Conservation (phyloP, 2,113 vertebrate genomes). For the Strix uralensis region DNA sequence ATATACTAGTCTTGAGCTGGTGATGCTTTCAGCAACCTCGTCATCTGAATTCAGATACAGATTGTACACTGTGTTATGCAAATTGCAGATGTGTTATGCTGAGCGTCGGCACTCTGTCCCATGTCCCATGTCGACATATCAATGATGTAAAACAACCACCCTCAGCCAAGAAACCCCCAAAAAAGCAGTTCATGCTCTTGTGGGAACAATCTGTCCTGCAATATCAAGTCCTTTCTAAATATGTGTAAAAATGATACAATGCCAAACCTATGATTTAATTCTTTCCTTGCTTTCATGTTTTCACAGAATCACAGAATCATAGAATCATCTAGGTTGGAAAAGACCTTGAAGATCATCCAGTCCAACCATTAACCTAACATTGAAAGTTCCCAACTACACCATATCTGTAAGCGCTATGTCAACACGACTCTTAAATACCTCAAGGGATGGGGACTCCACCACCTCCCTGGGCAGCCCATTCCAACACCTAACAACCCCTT, state of each 20-base stretch:
- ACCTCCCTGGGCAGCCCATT: too few species aligned
- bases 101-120: not conserved
- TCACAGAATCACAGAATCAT: too few species aligned
- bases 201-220: not conserved
- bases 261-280: not conserved
- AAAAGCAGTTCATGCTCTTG: fast-evolving
- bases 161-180: not conserved
- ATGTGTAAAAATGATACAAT: not conserved
- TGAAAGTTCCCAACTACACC: too few species aligned
- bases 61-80: not conserved
- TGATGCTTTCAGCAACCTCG: not conserved
- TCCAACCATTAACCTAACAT: too few species aligned
- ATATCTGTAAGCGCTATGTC: too few species aligned
- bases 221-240: not conserved
- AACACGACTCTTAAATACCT: too few species aligned
- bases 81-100: not conserved
- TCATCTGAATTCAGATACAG: not conserved
- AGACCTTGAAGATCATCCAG: too few species aligned
- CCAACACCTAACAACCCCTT: too few species aligned
- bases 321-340: too few species aligned
- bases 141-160: not conserved
- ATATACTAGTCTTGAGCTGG: not conserved
- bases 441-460: too few species aligned
- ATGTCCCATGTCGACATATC: too few species aligned
- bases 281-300: not conserved